phyloP scores from a whole-genome alignment of 2,113 vertebrate genomes.

The Rhinopomastus cyanomelas region DNA sequence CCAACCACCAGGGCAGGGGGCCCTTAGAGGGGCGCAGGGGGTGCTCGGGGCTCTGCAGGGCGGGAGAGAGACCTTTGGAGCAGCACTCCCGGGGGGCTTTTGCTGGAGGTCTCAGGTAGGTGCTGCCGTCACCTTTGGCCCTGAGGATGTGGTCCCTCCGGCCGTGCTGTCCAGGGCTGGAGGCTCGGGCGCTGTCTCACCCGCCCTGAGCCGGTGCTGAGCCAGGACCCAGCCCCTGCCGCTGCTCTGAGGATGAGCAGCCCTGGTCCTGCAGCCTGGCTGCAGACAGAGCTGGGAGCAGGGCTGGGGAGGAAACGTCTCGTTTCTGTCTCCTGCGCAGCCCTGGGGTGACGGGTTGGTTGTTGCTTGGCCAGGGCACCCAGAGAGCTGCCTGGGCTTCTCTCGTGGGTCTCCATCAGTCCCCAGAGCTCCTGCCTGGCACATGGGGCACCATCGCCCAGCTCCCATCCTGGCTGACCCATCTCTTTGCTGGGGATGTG shows the following conservation, averaged over 20 bases:
- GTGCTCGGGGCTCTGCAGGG: not conserved
- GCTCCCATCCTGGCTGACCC: not conserved
- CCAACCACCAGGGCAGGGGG: not conserved
- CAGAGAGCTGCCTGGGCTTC: too few species aligned
- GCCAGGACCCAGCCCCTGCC: not conserved
- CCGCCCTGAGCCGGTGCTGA: not conserved
- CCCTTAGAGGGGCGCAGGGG: accelerated
- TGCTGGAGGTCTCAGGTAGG: not conserved
- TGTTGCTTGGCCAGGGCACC: too few species aligned
- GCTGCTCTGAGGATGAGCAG: not conserved
- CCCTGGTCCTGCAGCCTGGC: not conserved
- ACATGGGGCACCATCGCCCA: accelerated
- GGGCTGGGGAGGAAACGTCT: not conserved
- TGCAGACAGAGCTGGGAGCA: not conserved
- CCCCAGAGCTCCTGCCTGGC: not conserved
- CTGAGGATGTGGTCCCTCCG: not conserved
- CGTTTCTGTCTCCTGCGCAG: not conserved
- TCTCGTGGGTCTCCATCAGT: not conserved
- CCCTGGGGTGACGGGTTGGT: accelerated
- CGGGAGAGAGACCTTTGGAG: not conserved
- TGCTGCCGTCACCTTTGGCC: not conserved
- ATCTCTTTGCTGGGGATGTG: not conserved
- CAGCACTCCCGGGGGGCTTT: not conserved
- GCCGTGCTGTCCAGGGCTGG: not conserved
- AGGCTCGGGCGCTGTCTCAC: not conserved